Base-by-base conservation (phyloP, 2,113 vertebrate genomes). In the Salvelinus fontinalis region DNA sequence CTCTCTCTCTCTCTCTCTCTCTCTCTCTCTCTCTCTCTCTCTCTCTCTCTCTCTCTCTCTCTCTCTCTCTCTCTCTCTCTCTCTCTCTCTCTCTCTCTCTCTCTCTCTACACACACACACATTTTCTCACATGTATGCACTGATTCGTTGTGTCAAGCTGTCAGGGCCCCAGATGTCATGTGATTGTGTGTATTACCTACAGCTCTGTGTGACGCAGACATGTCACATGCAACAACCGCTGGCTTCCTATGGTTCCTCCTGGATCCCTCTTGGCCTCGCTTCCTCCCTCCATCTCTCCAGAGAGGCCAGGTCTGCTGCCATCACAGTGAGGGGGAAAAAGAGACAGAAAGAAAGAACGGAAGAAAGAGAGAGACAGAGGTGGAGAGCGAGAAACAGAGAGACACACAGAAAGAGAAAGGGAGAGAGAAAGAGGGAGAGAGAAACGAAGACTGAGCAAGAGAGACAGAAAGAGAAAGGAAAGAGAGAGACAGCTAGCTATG, bases 241-340 rank as follows among this genome's bases (percentile, higher is more conserved):
- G 70, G 86, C 83, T 90, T 87, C 87, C 89, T 77, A 79, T 82
- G 80, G 90, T 88, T 86, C 86, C 79, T 79, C 88, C 86, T 89
- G 89, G 89, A 89, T 24, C 64, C 51, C 4, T 18, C 16, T 54
- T 65, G 6, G 34, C 12, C 71, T n/a, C 24, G 5, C 3, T 22
- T 77, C 44, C 51, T 71, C 22, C 34, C 24, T 57, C 44, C n/a
- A 22, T 20, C 29, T 39, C 4, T n/a, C 60, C 62, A 14, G 9
- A 26, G n/a, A 18, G 16, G 83, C 62, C 22, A 66, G 87, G 86
- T 83, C 84, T 83, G 81, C 84, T 77, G 87, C 86, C 86, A 87
- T 88, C 87, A 83, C 85, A 11, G 85, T 84, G 88, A 82, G 85
- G 88, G 87, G 82, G 81, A 87, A 69, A 73, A 80, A 81, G 74